Conservation (phyloP, 2,113 vertebrate species). For the Cygnus buccinator region DNA sequence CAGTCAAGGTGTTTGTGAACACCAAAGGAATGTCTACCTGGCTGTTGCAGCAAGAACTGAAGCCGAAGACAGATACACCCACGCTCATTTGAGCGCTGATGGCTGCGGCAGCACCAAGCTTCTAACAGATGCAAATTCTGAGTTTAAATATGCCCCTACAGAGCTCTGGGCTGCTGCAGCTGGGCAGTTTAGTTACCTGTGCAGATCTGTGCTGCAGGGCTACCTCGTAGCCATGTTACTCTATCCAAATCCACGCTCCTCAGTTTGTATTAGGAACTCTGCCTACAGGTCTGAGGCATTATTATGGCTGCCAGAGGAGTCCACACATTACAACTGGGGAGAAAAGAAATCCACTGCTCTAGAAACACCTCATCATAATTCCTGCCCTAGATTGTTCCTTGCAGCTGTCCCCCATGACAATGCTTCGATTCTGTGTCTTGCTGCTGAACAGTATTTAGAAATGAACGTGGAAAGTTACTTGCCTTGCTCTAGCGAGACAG, state of each 20-base stretch:
- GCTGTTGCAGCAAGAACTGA: neutral
- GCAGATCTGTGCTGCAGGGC: neutral
- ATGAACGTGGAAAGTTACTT: neutral
- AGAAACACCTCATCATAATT: neutral
- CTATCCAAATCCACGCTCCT: neutral
- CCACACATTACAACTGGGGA: neutral
- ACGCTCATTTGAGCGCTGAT: fast-evolving
- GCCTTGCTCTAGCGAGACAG: neutral
- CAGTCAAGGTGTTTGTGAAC: neutral
- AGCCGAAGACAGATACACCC: neutral
- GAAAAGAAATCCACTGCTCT: neutral
- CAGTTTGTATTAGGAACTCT: neutral
- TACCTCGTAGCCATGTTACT: neutral
- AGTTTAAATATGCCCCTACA: neutral
- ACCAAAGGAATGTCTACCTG: neutral
- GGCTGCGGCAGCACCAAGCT: neutral
- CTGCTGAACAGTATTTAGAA: neutral
- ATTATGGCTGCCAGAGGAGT: neutral
- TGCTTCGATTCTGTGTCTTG: neutral
- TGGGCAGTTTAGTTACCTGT: neutral
- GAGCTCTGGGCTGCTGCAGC: neutral
- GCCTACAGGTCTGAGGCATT: neutral
- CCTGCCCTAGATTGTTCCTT: neutral
- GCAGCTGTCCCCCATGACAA: neutral
- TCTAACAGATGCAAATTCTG: neutral